These are phyloP conservation scores for Okapia johnstoni DNA, from an alignment of 2,113 vertebrate species.

Conservation along the genomic window DNA sequence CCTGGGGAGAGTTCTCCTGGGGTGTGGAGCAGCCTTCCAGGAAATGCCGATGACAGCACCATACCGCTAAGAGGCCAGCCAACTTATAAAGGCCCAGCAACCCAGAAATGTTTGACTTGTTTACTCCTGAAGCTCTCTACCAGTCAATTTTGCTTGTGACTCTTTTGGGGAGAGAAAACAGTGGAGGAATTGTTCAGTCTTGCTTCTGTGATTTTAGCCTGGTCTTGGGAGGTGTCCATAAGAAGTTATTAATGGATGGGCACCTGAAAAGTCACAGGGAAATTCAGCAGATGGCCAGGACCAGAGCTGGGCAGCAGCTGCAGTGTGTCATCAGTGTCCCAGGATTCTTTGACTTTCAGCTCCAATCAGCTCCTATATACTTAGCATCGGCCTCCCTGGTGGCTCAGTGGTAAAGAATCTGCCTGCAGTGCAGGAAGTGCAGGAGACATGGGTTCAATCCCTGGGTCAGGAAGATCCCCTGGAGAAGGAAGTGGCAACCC, in stretches of 20 bases:
- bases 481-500: neutral
- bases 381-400: neutral
- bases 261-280: neutral
- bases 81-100: neutral
- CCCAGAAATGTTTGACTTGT: neutral
- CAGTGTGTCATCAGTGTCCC: accelerated
- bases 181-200: neutral
- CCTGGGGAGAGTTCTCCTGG: neutral
- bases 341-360: neutral
- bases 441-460: neutral
- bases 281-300: neutral
- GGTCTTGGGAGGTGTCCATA: too few species aligned
- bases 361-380: neutral
- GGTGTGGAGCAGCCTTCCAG: neutral
- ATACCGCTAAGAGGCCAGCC: accelerated
- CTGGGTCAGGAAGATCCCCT: neutral
- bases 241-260: neutral
- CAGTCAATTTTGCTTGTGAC: neutral
- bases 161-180: neutral
- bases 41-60: neutral
- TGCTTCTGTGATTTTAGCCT: neutral
- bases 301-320: neutral
- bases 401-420: neutral
- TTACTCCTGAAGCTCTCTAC: neutral
- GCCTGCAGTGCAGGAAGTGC: neutral